Evolutionary conservation across 2,113 vertebrate species (phyloP).

Genomic region (Oreochromis aureus): DNA sequence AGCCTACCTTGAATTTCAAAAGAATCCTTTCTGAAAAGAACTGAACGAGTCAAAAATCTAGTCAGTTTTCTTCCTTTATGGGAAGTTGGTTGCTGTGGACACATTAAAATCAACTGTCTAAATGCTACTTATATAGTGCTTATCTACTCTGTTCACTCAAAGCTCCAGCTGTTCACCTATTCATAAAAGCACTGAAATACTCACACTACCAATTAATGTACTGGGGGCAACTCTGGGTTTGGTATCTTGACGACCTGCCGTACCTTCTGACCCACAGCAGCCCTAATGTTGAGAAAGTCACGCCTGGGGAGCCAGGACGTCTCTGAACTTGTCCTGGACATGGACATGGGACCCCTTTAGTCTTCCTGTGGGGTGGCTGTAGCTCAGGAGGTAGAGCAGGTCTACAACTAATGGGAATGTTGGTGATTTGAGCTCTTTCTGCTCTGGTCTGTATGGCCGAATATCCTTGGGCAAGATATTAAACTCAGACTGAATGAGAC

Average conservation of each 20-base stretch:
- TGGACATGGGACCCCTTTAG: neutral
- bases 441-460: neutral
- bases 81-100: neutral
- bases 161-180: neutral
- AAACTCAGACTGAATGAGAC: neutral
- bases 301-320: neutral
- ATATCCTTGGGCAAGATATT: neutral
- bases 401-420: neutral
- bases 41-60: neutral
- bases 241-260: neutral
- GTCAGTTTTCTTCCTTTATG: neutral
- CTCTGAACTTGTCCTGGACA: accelerated
- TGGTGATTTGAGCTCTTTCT: neutral
- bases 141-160: neutral
- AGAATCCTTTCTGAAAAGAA: neutral
- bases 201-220: accelerated
- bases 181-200: neutral
- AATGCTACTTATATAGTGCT: neutral
- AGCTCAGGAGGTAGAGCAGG: neutral
- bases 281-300: neutral
- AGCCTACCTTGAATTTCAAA: neutral
- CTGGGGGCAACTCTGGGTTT: neutral
- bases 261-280: neutral
- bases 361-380: neutral
- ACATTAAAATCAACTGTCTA: neutral